Base-by-base conservation (phyloP, 2,888 invertebrate species). In the Seira ritae region DNA sequence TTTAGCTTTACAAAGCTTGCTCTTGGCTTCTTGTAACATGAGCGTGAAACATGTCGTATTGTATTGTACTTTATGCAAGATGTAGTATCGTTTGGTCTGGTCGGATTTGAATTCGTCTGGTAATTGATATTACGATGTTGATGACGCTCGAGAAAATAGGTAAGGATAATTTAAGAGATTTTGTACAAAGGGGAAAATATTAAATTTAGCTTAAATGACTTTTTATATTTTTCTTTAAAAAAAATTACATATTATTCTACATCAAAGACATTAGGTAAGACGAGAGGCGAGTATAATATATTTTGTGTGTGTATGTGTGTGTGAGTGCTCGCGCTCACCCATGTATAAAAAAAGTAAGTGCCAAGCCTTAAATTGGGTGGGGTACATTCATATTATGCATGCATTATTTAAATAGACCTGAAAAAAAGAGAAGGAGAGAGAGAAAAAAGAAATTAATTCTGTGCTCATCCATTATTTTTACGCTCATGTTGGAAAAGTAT, bases 331-430 rank as follows among this genome's bases (percentile, higher is more conserved):
- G 73, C 60, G 50, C 77, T 82, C 77, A 82, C 82, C 72, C 82
- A 77, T 68, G 77, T 50, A 73, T 76, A 73, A 77, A 76, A 70
- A 23, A 1, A 55, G 3, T 62, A 77, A 77, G 72, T 68, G 82
- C 82, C 82, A 82, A 82, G 82, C 82, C 82, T 82, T 65, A 68
- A 82, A 65, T 82, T 82, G 82, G 82, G 82, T 82, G 82, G 82
- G 77, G 82, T 82, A 68, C 67, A 42, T 68, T 77, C 46, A 20
- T 77, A 81, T 71, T 81, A 82, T 76, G 76, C 77, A 75, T 82
- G 82, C 72, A 77, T 76, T 76, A 82, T 66, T 75, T 80, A 42
- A 80, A 67, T 15, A 55, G 55, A 55, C 55, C n/a, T n/a, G n/a
- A 31, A 31, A 8, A 31, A 8, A 8, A 31, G 31, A 31, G 31